A percentile compares a stretch with the other conserved stretches of the same genome.
Evolutionary conservation across 2,888 invertebrate species (phyloP).

Genomic region (Germaria angustata): DNA sequence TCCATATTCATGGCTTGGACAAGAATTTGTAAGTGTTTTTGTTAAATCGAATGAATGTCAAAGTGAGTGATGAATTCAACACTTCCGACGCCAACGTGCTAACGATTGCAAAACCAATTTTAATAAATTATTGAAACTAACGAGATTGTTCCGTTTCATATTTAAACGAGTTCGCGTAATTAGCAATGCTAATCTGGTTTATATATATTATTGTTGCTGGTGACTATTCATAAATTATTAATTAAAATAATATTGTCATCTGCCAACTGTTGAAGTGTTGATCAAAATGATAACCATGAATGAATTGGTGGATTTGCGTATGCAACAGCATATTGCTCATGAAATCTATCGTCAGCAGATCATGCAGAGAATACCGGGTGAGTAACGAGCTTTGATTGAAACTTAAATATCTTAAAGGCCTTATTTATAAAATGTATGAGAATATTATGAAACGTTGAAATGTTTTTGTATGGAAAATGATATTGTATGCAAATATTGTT

Average conservation of each 20-base stretch:
- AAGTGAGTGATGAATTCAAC: slow-evolving; percentile 60
- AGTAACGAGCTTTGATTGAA: slow-evolving; percentile 24
- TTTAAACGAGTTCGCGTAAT: slow-evolving; percentile 25
- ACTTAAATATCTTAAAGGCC: too few relatives aligned
- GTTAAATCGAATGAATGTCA: slow-evolving; percentile 5
- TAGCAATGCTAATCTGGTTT: slow-evolving; percentile 23
- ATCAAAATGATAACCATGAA: slow-evolving; percentile 79
- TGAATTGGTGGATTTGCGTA: slow-evolving; percentile 79
- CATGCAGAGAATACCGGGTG: slow-evolving; percentile 80
- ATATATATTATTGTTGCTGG: neutral
- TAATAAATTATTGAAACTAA: neutral
- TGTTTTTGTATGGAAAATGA: too few relatives aligned
- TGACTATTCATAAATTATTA: slow-evolving; percentile 3
- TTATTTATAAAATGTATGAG: too few relatives aligned
- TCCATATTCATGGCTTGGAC: slow-evolving; percentile 6
- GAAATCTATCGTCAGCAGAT: slow-evolving; percentile 80
- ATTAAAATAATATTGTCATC: too few relatives aligned
- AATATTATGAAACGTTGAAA: too few relatives aligned
- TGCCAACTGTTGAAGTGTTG: neutral
- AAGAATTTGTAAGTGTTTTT: neutral
- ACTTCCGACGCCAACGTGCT: slow-evolving; percentile 60
- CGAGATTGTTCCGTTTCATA: neutral
- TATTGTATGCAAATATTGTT: too few relatives aligned
- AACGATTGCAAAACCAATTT: neutral
- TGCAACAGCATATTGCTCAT: slow-evolving; percentile 80